These are phyloP conservation scores for Bimastos eiseni DNA, from an alignment of 2,888 invertebrate species.

Conservation along the genomic window DNA sequence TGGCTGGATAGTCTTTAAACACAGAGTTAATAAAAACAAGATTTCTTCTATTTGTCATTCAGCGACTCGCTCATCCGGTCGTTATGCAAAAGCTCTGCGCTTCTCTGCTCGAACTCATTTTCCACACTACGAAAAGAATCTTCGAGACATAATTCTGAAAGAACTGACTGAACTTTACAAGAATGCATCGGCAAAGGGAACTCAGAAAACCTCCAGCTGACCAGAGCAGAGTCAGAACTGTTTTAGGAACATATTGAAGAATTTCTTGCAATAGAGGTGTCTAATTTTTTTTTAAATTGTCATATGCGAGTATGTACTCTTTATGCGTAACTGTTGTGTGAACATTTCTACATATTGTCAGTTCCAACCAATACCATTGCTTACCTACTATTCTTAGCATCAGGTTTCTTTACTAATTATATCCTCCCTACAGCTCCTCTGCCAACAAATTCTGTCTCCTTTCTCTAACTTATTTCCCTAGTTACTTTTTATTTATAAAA, in stretches of 20 bases:
- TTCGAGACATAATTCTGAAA: neutral
- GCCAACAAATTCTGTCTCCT: too few relatives aligned
- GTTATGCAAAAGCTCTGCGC: neutral
- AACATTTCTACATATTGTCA: too few relatives aligned
- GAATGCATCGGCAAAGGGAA: neutral
- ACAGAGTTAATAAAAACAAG: neutral
- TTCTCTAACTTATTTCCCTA: too few relatives aligned
- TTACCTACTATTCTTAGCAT: too few relatives aligned
- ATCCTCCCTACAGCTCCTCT: too few relatives aligned
- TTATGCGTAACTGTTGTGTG: neutral
- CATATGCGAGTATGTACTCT: neutral
- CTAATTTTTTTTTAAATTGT: neutral
- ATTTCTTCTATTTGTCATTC: neutral
- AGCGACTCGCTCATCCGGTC: neutral
- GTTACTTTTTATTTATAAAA: too few relatives aligned
- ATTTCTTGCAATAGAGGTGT: neutral
- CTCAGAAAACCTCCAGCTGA: neutral
- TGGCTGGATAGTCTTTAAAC: too few relatives aligned
- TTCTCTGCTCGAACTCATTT: neutral
- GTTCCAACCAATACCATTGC: too few relatives aligned
- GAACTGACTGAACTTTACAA: neutral
- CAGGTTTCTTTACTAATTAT: too few relatives aligned
- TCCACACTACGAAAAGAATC: neutral
- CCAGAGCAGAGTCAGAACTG: neutral
- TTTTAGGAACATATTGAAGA: neutral